Evolutionary conservation across 1,140 invertebrate species (phyloP), one percentile per base, ranked within the genome.

Genomic region (Conus ventricosus): DNA sequence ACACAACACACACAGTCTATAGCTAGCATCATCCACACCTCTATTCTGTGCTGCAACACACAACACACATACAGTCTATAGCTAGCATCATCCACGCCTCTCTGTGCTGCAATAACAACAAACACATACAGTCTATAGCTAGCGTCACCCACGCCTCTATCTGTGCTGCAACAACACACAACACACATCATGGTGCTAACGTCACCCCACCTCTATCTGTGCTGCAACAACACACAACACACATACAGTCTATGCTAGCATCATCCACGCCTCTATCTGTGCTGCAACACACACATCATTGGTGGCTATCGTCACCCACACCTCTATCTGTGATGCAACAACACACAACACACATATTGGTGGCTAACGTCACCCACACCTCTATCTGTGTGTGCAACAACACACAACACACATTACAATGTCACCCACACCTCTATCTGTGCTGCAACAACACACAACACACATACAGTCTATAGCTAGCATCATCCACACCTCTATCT

Each of bases 401-500:
- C 5, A 82, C 51, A 57, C 6, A 57, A 57, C 55, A 57, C 55
- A 57, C 55, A 57, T 13, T 7, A 6, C 85, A 23, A 54, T 80
- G 63, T 75, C 17, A 78, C 51, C 25, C 53, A 71, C 15, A n/a
- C 51, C 23, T 71, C 67, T 71, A 1, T 71, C 67, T n/a, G 17
- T 2, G 0, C 67, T 71, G 15, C 11, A 63, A 71, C 11, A n/a
- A n/a, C n/a, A n/a, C n/a, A n/a, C n/a, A n/a, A n/a, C n/a, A n/a
- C n/a, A n/a, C n/a, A n/a, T n/a, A n/a, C n/a, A n/a, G n/a, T n/a
- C n/a, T n/a, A n/a, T n/a, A n/a, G n/a, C n/a, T n/a, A n/a, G n/a
- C n/a, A n/a, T n/a, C 4, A 85, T 67, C 60, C 63, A 88, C n/a
- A 54, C 57, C 71, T 88, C 55, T 57, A 51, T n/a, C 82, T 51